A percentile compares a stretch with the other conserved stretches of the same genome.
Evolutionary conservation across 2,797 vertebrate genomes (phyloP).

Genomic region (Sebastes variabilis): DNA sequence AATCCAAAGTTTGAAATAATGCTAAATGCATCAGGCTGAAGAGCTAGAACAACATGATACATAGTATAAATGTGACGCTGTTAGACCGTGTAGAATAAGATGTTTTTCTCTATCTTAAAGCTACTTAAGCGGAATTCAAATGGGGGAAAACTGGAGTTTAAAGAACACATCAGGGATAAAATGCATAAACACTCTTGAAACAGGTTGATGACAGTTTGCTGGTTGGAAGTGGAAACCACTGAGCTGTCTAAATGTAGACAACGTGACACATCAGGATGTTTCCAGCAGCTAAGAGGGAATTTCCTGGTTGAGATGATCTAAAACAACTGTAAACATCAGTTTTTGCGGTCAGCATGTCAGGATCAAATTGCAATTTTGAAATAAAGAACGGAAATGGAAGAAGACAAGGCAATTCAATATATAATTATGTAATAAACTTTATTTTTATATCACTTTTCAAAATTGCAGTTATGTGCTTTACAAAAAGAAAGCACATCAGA

Average conservation of each 20-base stretch:
- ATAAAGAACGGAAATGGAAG: neutral
- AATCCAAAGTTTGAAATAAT: neutral
- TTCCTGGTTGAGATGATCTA: neutral
- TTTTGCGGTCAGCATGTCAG: neutral
- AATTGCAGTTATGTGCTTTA: neutral
- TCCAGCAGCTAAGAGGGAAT: neutral
- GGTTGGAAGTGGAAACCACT: neutral
- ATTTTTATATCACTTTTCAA: neutral
- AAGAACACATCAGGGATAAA: neutral
- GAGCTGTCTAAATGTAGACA: neutral
- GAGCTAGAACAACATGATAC: neutral
- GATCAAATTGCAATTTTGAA: neutral
- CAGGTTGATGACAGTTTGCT: neutral
- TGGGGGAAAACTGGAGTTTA: neutral
- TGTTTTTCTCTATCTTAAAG: neutral
- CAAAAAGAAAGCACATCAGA: neutral
- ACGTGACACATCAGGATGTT: neutral
- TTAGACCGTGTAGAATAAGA: neutral
- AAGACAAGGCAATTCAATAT: neutral
- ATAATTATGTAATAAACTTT: neutral
- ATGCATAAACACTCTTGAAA: neutral
- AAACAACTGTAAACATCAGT: conserved; percentile 1
- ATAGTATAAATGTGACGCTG: neutral
- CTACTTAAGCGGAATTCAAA: neutral
- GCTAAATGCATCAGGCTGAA: neutral